Conservation (phyloP, 2,113 vertebrate species). For the Hoplias malabaricus region DNA sequence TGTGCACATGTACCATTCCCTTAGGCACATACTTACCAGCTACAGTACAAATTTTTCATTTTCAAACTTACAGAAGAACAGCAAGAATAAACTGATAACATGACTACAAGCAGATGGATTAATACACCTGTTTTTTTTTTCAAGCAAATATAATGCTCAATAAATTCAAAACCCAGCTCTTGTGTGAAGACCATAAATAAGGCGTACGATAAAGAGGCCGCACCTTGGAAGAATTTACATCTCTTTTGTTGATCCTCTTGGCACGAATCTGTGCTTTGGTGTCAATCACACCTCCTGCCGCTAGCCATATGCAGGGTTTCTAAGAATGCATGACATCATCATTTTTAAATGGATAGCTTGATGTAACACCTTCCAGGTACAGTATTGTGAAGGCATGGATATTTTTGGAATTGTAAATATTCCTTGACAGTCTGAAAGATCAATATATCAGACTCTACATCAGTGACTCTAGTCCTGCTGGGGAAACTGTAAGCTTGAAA, state of each 20-base stretch:
- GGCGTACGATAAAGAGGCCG: neutral
- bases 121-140: constrained; percentile 1
- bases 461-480: neutral
- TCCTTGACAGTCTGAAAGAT: neutral
- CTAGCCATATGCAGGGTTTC: constrained; percentile 1
- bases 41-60: constrained; percentile 24
- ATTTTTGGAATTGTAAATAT: neutral
- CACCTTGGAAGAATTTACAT: neutral
- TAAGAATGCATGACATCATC: constrained; percentile 7
- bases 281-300: neutral
- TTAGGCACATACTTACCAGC: constrained; percentile 43
- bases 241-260: neutral
- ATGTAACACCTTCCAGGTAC: neutral
- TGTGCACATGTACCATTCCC: constrained; percentile 49
- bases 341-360: neutral
- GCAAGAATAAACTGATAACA: neutral
- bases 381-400: neutral
- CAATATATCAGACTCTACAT: neutral
- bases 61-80: neutral
- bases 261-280: neutral
- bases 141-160: neutral
- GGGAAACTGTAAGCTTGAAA: too few relatives aligned
- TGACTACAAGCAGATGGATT: neutral
- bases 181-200: neutral
- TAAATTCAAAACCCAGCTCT: neutral